These are phyloP conservation scores for Drosophila buzzatii DNA, from an alignment of 2,888 invertebrate species.

Conservation along the genomic window DNA sequence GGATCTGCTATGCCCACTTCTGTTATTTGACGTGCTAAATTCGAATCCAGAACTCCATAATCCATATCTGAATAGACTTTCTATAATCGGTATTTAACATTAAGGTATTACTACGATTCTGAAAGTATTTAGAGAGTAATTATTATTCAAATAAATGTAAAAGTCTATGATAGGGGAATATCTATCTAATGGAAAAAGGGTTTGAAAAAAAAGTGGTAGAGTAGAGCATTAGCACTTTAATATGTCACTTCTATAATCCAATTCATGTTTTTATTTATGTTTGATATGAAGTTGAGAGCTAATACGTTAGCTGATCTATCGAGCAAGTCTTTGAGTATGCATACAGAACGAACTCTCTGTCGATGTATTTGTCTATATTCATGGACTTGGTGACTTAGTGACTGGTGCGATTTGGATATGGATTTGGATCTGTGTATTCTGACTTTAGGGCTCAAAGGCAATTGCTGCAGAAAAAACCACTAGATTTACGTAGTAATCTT, in stretches of 20 bases:
- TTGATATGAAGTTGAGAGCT: neutral
- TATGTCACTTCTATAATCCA: neutral
- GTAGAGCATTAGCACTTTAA: neutral
- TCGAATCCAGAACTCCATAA: neutral
- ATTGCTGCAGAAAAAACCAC: slow-evolving; percentile 75
- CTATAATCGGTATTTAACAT: neutral
- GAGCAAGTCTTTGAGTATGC: neutral
- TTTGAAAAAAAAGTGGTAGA: neutral
- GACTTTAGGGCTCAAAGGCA: slow-evolving; percentile 68
- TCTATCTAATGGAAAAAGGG: neutral
- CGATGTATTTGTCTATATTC: neutral
- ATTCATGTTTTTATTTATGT: neutral
- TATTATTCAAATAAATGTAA: neutral
- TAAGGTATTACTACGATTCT: neutral
- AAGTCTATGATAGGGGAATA: neutral
- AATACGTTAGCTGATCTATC: neutral
- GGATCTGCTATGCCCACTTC: neutral
- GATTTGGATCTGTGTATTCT: slow-evolving; percentile 12
- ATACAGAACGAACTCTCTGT: neutral
- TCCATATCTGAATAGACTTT: neutral
- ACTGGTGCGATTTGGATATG: slow-evolving; percentile 5
- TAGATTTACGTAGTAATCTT: slow-evolving; percentile 59
- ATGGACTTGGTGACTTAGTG: neutral
- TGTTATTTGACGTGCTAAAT: neutral
- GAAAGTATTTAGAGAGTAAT: neutral